phyloP scores from a whole-genome alignment of 2,797 vertebrate species.

The Numenius phaeopus region DNA sequence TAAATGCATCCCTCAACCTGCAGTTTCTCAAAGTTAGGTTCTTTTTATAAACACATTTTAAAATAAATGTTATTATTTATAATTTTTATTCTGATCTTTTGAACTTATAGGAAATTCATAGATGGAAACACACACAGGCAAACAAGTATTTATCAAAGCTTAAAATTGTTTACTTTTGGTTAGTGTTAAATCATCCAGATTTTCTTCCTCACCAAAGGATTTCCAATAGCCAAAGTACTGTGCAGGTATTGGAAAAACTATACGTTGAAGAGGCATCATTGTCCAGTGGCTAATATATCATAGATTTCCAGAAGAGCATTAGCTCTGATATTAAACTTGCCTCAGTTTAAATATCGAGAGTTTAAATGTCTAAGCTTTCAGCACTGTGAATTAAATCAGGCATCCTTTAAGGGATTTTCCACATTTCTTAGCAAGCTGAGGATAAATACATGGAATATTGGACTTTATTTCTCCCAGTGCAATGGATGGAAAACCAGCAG shows the following conservation, averaged over 20 bases:
- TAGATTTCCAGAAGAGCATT: background rate
- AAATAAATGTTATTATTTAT: background rate
- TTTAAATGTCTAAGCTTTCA: background rate
- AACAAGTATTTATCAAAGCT: background rate
- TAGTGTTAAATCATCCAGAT: background rate
- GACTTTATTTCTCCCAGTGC: background rate
- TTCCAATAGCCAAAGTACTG: background rate
- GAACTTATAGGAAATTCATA: background rate
- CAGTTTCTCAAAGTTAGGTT: background rate
- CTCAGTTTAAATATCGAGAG: background rate
- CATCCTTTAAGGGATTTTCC: background rate
- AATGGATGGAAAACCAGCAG: background rate
- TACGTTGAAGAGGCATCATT: background rate
- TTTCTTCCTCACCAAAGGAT: background rate
- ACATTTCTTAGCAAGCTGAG: background rate
- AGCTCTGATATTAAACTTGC: background rate
- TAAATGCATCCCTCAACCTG: background rate
- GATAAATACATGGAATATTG: background rate
- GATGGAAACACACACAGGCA: background rate
- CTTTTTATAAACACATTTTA: background rate
- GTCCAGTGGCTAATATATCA: background rate
- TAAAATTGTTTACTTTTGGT: background rate
- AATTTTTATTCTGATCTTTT: background rate
- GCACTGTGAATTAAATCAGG: background rate
- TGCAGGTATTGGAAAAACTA: background rate